Percentiles rank a stretch among this genome's conserved stretches.
phyloP scores from a whole-genome alignment of 2,797 vertebrate genomes.

The Eulemur mongoz region DNA sequence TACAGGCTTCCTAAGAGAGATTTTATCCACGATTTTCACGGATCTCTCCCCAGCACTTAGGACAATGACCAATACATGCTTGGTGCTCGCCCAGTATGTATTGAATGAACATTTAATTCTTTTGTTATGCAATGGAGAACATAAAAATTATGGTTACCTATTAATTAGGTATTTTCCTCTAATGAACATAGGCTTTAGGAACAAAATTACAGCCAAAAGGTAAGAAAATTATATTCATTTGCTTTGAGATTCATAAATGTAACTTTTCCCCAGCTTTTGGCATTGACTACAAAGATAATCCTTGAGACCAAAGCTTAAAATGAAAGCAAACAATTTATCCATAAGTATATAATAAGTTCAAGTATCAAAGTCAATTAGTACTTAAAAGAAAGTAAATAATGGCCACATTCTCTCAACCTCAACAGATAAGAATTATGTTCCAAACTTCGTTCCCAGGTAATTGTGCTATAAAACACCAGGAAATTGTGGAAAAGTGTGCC shows the following conservation, averaged over 20 bases:
- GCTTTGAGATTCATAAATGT: background rate
- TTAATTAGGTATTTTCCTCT: background rate
- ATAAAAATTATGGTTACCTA: background rate
- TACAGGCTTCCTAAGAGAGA: no score
- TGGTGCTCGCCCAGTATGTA: background rate
- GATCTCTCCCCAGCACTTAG: background rate
- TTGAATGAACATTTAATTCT: background rate
- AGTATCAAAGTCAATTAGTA: background rate
- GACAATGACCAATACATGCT: background rate
- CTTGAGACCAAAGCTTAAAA: background rate
- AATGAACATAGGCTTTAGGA: background rate
- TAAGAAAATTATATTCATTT: background rate
- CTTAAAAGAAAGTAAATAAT: background rate
- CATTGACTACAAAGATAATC: background rate
- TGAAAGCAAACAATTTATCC: background rate
- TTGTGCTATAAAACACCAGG: constrained; percentile 45
- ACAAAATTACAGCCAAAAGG: background rate
- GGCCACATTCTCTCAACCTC: background rate
- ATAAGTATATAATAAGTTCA: background rate
- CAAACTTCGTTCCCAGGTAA: background rate
- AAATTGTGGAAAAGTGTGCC: background rate
- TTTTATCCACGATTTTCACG: no score
- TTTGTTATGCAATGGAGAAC: background rate
- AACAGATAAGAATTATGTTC: background rate
- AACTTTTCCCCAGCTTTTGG: background rate